Evolutionary conservation across 1,140 invertebrate genomes (phyloP).

Genomic region (Eurytemora carolleeae): DNA sequence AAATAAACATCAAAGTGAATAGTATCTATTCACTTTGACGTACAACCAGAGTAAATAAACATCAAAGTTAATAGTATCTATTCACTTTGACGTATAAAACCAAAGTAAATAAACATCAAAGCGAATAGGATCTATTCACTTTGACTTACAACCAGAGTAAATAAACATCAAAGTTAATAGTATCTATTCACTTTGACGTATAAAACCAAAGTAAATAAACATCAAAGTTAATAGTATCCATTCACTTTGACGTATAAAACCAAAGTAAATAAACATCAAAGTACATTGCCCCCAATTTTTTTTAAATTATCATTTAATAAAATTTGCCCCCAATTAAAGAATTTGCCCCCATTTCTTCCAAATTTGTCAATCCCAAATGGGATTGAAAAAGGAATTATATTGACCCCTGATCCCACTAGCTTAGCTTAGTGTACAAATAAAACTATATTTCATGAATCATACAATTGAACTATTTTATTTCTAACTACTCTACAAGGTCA

Average conservation of each 20-base stretch:
- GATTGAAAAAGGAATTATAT: no score
- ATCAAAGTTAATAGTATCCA: neutral
- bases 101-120: neutral
- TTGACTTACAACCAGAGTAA: neutral
- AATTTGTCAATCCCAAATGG: no score
- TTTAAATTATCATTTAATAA: no score
- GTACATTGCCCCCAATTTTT: slow-evolving; percentile 17
- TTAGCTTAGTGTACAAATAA: no score
- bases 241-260: neutral
- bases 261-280: slow-evolving; percentile 9
- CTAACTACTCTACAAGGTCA: no score
- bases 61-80: slow-evolving; percentile 36
- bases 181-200: neutral
- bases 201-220: neutral
- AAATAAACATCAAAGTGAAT: neutral
- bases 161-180: slow-evolving; percentile 19
- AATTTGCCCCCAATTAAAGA: no score
- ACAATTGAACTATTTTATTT: no score
- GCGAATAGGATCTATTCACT: neutral
- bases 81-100: neutral
- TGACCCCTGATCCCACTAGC: no score
- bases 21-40: neutral
- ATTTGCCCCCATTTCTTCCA: no score
- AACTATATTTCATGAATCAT: no score
- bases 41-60: slow-evolving; percentile 43